These are phyloP conservation scores for Drosophila ogumai DNA, from an alignment of 1,140 invertebrate species.

Conservation along the genomic window DNA sequence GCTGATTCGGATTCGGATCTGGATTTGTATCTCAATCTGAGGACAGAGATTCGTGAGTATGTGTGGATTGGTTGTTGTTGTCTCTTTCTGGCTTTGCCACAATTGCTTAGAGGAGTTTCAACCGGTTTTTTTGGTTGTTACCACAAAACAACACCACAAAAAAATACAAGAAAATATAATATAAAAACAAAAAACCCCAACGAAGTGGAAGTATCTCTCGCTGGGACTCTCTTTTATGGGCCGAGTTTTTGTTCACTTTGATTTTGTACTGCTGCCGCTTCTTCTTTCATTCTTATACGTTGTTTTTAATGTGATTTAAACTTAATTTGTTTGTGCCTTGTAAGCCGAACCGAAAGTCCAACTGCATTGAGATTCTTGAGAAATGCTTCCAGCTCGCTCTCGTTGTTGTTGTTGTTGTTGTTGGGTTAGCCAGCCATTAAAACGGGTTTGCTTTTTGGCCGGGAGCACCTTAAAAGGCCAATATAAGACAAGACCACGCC, in stretches of 20 bases:
- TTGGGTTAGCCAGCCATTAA: constrained; percentile 20
- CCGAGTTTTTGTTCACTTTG: constrained; percentile 44
- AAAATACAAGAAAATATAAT: constrained; percentile 25
- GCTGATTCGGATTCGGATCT: constrained; percentile 28
- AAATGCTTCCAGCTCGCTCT: constrained; percentile 39
- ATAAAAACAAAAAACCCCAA: constrained; percentile 26
- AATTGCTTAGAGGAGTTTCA: constrained; percentile 54
- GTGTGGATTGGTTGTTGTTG: constrained; percentile 14
- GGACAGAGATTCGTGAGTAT: constrained; percentile 1
- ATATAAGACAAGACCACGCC: constrained; percentile 34
- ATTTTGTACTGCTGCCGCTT: constrained; percentile 26
- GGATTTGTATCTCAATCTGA: constrained; percentile 44
- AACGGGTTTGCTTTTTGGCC: constrained; percentile 52
- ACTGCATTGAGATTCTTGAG: constrained; percentile 69
- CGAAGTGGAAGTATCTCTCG: constrained; percentile 26
- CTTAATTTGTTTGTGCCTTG: constrained; percentile 64
- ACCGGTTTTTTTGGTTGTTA: constrained; percentile 46
- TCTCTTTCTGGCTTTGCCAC: constrained; percentile 35
- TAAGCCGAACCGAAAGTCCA: constrained; percentile 26
- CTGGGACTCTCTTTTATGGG: constrained; percentile 52
- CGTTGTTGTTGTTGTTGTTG: neutral
- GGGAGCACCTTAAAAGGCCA: constrained; percentile 69
- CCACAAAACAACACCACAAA: constrained; percentile 20
- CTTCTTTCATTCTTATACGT: constrained; percentile 40
- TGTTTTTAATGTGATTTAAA: constrained; percentile 64